Conservation (phyloP, 2,888 invertebrate species). For the Drosophila histrio region DNA sequence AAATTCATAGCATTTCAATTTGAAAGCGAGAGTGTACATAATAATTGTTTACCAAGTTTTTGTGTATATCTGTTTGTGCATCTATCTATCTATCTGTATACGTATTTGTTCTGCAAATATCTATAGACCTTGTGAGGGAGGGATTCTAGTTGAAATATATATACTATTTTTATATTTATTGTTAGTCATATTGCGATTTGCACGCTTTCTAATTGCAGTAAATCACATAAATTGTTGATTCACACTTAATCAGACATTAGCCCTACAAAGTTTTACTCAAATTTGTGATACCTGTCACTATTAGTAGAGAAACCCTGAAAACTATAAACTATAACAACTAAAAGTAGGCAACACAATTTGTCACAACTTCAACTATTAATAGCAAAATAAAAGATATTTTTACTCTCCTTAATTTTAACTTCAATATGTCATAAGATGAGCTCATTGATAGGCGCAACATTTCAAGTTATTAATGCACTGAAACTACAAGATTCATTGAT, state of each 20-base stretch:
- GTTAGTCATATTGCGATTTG: conserved; percentile 25
- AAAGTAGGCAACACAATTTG: conserved; percentile 38
- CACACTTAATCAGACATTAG: conserved; percentile 14
- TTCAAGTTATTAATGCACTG: conserved; percentile 12
- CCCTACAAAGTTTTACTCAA: too few species aligned
- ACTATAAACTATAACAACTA: neutral
- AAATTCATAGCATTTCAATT: conserved; percentile 43
- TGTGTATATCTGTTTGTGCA: neutral
- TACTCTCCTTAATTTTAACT: neutral
- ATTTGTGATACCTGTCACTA: neutral
- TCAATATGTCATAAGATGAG: conserved; percentile 21
- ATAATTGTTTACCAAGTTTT: conserved; percentile 26
- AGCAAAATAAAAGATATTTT: neutral
- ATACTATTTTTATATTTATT: conserved; percentile 24
- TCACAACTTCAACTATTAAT: neutral
- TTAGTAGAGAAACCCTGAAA: neutral
- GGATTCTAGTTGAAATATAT: conserved; percentile 19
- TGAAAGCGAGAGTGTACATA: conserved; percentile 48
- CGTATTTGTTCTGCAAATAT: conserved; percentile 18
- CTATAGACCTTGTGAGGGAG: neutral
- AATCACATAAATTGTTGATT: neutral
- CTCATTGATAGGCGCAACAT: conserved; percentile 25
- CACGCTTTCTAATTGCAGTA: conserved; percentile 9
- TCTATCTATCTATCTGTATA: neutral
- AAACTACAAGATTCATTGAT: conserved; percentile 37